Evolutionary conservation across 2,888 invertebrate genomes (phyloP), one percentile per base, ranked within the genome.

Genomic region (Dynastes tityus): DNA sequence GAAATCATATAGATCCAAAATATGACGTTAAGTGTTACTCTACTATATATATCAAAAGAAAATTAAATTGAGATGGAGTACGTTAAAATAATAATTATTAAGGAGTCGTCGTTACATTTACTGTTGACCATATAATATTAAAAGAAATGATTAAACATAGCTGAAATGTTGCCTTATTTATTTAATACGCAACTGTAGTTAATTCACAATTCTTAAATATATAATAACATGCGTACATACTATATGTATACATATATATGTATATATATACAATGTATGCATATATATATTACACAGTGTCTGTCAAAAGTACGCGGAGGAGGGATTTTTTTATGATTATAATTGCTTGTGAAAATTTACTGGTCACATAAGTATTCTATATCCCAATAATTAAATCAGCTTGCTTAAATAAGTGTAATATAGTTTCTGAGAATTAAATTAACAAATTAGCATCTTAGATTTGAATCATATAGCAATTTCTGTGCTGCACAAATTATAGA

Each of bases 91-190:
- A 63, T 68, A 27, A 49, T 58, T 64, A 32, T 58, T 64, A 76
- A 53, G 53, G 53, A 49, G 64, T 76, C 76, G 51, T 76, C 76
- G 53, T 65, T 70, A 67, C 51, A 76, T 73, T 58, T 79, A 16
- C 37, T 65, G 70, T 74, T 65, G 74, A 63, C 58, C 53, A 61
- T 51, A 70, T 61, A 76, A 78, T 76, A 76, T 76, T 76, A 73
- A 78, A 78, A 78, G 73, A 45, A 53, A 74, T 78, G 68, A 74
- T 68, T 76, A 63, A 80, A 78, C 74, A 77, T 68, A 77, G 67
- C 76, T 76, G 32, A 79, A 79, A 67, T 79, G 77, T 79, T 79
- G 79, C 79, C 79, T 79, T 79, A 79, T 79, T 79, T 79, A 65
- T 77, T 70, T 63, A 77, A 61, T 77, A 68, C 61, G 77, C 77